A percentile compares a stretch with the other conserved stretches of the same genome.
Conservation (phyloP, 2,113 vertebrate genomes). For the Synodontis membranacea region DNA sequence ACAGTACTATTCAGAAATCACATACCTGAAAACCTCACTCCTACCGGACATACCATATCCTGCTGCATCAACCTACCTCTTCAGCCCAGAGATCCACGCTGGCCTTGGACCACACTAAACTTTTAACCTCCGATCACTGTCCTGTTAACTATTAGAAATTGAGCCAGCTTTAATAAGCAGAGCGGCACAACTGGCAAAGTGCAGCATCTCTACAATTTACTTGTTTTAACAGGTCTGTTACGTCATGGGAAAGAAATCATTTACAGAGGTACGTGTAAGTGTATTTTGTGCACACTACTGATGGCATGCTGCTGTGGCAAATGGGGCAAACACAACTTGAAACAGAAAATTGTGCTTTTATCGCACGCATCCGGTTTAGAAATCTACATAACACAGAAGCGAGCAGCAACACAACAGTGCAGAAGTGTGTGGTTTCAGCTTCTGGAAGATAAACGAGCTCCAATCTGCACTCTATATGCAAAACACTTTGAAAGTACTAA, state of each 20-base stretch:
- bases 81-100: conserved; percentile 9
- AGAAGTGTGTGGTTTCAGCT: not conserved
- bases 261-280: not conserved
- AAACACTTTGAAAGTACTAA: conserved; percentile 30
- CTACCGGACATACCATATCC: conserved; percentile 16
- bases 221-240: not conserved
- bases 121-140: not conserved
- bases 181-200: not conserved
- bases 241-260: too few species aligned
- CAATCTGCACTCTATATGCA: conserved; percentile 31
- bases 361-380: not conserved
- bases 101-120: conserved; percentile 2
- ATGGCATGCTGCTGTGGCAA: not conserved
- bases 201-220: not conserved
- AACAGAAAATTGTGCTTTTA: not conserved
- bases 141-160: not conserved
- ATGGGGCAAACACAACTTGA: not conserved
- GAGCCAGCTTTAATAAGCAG: not conserved
- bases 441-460: not conserved
- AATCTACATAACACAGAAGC: not conserved
- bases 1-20: conserved; percentile 17
- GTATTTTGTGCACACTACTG: not conserved
- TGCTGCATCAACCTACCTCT: conserved; percentile 46
- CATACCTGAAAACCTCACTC: conserved; percentile 34
- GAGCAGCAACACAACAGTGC: not conserved